These are phyloP conservation scores for Pristionchus maxplancki DNA, from an alignment of 2,888 invertebrate species.

Conservation along the genomic window DNA sequence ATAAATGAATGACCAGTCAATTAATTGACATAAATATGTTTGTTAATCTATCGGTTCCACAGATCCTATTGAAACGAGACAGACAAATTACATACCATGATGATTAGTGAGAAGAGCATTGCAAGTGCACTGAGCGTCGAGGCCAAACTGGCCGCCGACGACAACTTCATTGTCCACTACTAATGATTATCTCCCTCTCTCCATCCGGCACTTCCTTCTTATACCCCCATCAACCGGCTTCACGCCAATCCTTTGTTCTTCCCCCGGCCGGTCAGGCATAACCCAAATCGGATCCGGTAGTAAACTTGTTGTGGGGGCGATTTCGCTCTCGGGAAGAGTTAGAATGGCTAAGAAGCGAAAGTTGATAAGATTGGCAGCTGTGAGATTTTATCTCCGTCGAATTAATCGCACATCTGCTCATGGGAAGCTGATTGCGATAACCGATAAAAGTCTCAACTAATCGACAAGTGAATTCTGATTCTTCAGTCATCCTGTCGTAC, in stretches of 20 bases:
- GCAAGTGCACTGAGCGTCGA: background rate
- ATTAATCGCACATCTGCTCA: too few relatives aligned
- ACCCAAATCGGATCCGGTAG: slow-evolving; percentile 31
- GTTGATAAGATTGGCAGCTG: background rate
- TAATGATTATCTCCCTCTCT: background rate
- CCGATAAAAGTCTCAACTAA: too few relatives aligned
- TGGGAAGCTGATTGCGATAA: too few relatives aligned
- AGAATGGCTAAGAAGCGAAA: background rate
- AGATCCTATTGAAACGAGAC: too few relatives aligned
- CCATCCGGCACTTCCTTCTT: slow-evolving; percentile 3
- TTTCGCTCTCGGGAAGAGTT: background rate
- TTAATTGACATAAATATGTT: background rate
- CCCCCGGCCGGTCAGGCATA: background rate
- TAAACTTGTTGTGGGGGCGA: slow-evolving; percentile 11
- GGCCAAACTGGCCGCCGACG: slow-evolving; percentile 39
- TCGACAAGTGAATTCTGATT: too few relatives aligned
- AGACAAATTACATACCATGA: slow-evolving; percentile 1
- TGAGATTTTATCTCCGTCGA: too few relatives aligned
- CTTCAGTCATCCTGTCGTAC: too few relatives aligned
- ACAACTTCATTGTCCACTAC: background rate
- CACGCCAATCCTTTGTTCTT: slow-evolving; percentile 33
- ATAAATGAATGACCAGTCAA: background rate
- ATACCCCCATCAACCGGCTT: slow-evolving; percentile 18
- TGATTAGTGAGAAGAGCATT: background rate
- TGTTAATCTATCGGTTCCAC: too few relatives aligned